A percentile compares a stretch with the other conserved stretches of the same genome.
Conservation (phyloP, 1,140 invertebrate genomes). For the Homalodisca vitripennis region DNA sequence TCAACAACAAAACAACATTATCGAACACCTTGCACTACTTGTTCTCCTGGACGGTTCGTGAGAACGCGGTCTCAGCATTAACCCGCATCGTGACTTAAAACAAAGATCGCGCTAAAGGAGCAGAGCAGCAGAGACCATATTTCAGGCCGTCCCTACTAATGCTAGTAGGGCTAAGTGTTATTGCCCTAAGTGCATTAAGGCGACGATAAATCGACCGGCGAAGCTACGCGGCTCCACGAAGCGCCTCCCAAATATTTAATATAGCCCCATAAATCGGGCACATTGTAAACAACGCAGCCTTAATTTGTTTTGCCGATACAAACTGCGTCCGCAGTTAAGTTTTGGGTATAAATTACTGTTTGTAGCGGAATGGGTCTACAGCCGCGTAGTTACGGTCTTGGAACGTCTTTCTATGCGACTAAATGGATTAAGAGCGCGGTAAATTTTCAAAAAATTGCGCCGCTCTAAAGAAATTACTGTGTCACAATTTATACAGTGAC, state of each 20-base stretch:
- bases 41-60: too few relatives aligned
- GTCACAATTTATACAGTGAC: too few relatives aligned
- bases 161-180: not conserved
- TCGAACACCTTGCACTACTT: too few relatives aligned
- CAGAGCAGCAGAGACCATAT: not conserved
- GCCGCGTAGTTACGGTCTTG: not conserved
- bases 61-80: too few relatives aligned
- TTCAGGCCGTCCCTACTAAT: too few relatives aligned
- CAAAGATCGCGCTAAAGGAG: too few relatives aligned
- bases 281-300: conserved; percentile 4
- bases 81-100: too few relatives aligned
- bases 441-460: too few relatives aligned
- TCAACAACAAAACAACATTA: too few relatives aligned
- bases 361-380: not conserved
- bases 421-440: too few relatives aligned
- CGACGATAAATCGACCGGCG: not conserved
- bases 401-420: too few relatives aligned
- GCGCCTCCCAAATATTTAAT: conserved; percentile 6
- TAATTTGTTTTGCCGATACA: conserved; percentile 7
- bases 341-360: not conserved
- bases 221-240: not conserved
- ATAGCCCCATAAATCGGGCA: conserved; percentile 3
- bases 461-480: too few relatives aligned
- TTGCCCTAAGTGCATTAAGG: not conserved
- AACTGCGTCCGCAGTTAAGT: conserved; percentile 1